Evolutionary conservation across 2,113 vertebrate genomes (phyloP), one percentile per base, ranked within the genome.

Genomic region (Dermatemys mawii): DNA sequence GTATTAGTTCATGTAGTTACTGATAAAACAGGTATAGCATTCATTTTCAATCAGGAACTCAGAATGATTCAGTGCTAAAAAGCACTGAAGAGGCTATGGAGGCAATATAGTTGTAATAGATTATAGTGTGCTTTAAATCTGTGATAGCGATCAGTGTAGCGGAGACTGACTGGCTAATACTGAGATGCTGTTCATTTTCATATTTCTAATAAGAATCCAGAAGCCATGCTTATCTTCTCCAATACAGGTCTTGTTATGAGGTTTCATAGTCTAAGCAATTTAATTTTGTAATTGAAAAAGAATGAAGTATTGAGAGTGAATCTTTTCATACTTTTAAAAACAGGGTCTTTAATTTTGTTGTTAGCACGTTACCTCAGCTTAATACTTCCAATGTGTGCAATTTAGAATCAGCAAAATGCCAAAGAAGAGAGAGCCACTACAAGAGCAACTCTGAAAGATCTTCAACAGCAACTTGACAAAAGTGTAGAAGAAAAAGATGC

Each of bases 401-500:
- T 75, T 93, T 95, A 98, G 98, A 98, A 98, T 93, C 98, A 98
- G 96, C 98, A 98, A 88, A 98, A 98, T 90, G 96, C 98, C 50
- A 98, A 98, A 82, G 98, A 99, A 73, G 97, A 98, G 50, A 98
- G 98, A 94, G 98, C 97, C 75, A 98, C 96, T 90, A 97, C 96
- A 19, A 98, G 83, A 83, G 96, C 97, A 26, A 98, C 97, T 70
- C 53, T 99, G 76, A 98, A 98, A 89, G 98, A 98, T 38, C 97
- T 99, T 76, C 98, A 98, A 87, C 94, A 95, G 93, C 98, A 98
- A 70, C 98, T 99, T 12, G 98, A 98, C 85, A 75, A 93, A 67
- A 98, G 97, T 76, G 44, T 94, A 78, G 94, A 98, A 9, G 99
- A 99, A 95, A 98, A 98, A 70, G 97, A 98, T 38, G 75, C 54